Base-by-base conservation (phyloP, 2,113 vertebrate species). In the Furnarius figulus region DNA sequence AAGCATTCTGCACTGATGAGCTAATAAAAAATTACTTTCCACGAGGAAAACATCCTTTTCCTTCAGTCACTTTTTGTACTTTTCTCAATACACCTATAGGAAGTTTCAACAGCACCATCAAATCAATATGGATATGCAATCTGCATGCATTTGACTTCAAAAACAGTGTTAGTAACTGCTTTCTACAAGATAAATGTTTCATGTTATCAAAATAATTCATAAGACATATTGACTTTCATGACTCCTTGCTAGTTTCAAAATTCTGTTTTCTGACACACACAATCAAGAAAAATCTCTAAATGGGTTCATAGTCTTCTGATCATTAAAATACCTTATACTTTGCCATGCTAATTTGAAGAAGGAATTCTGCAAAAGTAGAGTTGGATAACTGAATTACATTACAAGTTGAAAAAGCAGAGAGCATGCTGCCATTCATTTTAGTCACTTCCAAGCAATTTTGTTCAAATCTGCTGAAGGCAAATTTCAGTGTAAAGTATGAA, bases 391-490 rank as follows among this genome's bases (percentile, higher is more conserved):
- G 52, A 90, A 84, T 61, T 66, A 5, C 46, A 82, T 56, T 35
- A 30, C 28, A 68, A 90, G 79, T 9, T 67, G 62, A 75, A 82
- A 87, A 92, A 92, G 93, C 63, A 95, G 83, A 87, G 88, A 87
- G 75, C 49, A 40, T 22, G 56, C 84, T 90, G 75, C 50, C 85
- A 86, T 96, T 97, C 80, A 39, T 96, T 96, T 95, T 35, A 86
- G 88, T 93, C 81, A 88, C 78, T 96, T 88, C 53, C 62, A 94
- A 86, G 89, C 80, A 84, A 93, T 91, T 91, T 76, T 0, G 1
- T 46, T 89, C 63, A 47, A 91, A 91, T 90, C 37, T 68, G 93
- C 92, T 91, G 73, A 96, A 89, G 94, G 91, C 91, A 90, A 74
- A 90, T 94, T 95, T 90, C 40, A 5, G 35, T 6, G 4, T 66